Evolutionary conservation across 2,888 invertebrate genomes (phyloP), one percentile per base, ranked within the genome.

Genomic region (Meliscaeva auricollis): DNA sequence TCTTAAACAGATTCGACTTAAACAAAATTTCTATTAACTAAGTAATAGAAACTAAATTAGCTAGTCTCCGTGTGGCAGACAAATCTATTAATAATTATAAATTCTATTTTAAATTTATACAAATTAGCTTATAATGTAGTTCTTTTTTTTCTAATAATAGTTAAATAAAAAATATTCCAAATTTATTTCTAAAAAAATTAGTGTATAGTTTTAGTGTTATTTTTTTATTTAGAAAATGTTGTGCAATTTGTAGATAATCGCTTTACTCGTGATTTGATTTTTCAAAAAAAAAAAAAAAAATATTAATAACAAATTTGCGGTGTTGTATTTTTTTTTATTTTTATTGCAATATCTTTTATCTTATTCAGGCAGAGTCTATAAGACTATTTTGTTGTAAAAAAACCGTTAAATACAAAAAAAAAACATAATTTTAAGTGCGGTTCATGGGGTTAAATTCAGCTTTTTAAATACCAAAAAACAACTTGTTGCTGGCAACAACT

Each of bases 41-140:
- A 4, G 26, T 26, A n/a, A 4, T 17, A 64, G 46, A 64, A 64
- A 64, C 64, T 64, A 1, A n/a, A 15, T 32, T 32, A 32, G 8
- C 3, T 17, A 64, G 64, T 64, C 46, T 64, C 44, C 7, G 7
- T 3, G 64, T 64, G 64, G 64, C 32, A 30, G 26, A 2, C 2
- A 64, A 46, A 38, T 38, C n/a, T 38, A 20, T 38, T 15, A 7
- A 15, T n/a, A 58, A 58, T 17, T 35, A 32, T 4, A 11, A 3
- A n/a, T 52, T 35, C 15, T 56, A 35, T 35, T 38, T 58, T n/a
- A 13, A 58, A 58, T 58, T 58, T 58, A 58, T 38, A 58, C 58
- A 58, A 58, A 58, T 38, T 7, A 58, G 20, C 38, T 38, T 58
- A 58, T 1, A 38, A 22, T 13, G 7, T 22, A 38, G 0, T 4